Conservation (phyloP, 2,888 invertebrate species). For the Agrochola lota region DNA sequence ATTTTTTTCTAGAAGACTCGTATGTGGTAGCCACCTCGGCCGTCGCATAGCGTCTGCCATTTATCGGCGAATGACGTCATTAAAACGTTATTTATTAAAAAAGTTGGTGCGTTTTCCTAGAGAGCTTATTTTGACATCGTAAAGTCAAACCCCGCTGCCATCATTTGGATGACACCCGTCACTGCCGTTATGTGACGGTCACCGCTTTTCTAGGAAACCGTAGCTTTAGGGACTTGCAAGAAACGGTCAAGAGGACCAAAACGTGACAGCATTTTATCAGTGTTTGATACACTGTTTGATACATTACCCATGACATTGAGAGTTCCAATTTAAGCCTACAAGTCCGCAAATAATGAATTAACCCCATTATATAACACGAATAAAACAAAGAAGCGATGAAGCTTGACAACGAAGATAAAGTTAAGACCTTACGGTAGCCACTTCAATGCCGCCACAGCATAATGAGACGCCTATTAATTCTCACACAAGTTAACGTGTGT, state of each 20-base stretch:
- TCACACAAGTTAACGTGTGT: slow-evolving; percentile 71
- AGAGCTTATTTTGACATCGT: no score
- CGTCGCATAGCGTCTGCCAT: background rate
- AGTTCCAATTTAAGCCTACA: background rate
- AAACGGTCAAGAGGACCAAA: background rate
- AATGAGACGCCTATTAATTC: slow-evolving; percentile 80
- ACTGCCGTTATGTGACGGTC: no score
- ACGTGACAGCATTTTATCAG: no score
- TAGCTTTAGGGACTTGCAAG: background rate
- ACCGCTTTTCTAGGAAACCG: background rate
- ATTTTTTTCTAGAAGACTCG: background rate
- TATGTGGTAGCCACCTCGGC: no score
- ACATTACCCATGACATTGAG: slow-evolving; percentile 4
- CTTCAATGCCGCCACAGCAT: slow-evolving; percentile 73
- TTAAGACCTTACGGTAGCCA: slow-evolving; percentile 62
- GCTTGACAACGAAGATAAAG: slow-evolving; percentile 55
- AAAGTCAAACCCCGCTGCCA: background rate
- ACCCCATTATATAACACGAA: slow-evolving; percentile 50
- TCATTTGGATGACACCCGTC: background rate
- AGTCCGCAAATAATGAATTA: slow-evolving; percentile 33
- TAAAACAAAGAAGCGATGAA: slow-evolving; percentile 51
- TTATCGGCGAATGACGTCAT: background rate
- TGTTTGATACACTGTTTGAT: background rate
- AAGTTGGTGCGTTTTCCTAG: background rate
- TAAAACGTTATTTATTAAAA: background rate